phyloP scores from a whole-genome alignment of 1,140 invertebrate species.

The Hyposmocoma kahamanoa region DNA sequence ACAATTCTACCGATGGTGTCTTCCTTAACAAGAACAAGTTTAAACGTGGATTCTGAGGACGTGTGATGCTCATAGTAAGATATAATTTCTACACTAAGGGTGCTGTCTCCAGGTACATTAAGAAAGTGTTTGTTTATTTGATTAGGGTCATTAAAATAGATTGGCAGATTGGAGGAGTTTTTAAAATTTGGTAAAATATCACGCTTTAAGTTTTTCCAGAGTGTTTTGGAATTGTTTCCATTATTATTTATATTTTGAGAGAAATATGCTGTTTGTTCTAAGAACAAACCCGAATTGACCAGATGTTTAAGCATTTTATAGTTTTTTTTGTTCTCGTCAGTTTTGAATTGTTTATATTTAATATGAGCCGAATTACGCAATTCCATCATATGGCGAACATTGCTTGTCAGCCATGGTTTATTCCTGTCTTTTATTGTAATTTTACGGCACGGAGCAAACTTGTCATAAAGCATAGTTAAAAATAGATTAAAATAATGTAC shows the following conservation, averaged over 20 bases:
- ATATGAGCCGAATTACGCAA: too few species aligned
- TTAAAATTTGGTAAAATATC: neutral
- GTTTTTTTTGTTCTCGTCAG: too few species aligned
- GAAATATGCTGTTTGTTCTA: neutral
- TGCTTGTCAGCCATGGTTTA: too few species aligned
- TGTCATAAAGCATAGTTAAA: too few species aligned
- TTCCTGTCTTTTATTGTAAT: too few species aligned
- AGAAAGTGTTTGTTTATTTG: neutral
- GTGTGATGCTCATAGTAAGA: neutral
- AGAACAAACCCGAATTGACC: neutral
- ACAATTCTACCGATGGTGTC: neutral
- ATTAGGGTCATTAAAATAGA: neutral
- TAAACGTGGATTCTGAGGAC: neutral
- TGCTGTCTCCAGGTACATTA: neutral
- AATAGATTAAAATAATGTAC: too few species aligned
- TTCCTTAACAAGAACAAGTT: neutral
- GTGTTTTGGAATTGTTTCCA: neutral
- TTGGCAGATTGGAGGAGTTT: neutral
- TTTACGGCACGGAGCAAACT: too few species aligned
- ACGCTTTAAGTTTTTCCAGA: constrained; percentile 7
- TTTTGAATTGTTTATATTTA: too few species aligned
- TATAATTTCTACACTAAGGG: neutral
- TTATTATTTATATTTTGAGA: constrained; percentile 1
- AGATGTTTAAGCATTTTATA: constrained; percentile 1
- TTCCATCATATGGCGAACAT: too few species aligned